Evolutionary conservation across 2,888 invertebrate genomes (phyloP).

Genomic region (Magallana nippona): DNA sequence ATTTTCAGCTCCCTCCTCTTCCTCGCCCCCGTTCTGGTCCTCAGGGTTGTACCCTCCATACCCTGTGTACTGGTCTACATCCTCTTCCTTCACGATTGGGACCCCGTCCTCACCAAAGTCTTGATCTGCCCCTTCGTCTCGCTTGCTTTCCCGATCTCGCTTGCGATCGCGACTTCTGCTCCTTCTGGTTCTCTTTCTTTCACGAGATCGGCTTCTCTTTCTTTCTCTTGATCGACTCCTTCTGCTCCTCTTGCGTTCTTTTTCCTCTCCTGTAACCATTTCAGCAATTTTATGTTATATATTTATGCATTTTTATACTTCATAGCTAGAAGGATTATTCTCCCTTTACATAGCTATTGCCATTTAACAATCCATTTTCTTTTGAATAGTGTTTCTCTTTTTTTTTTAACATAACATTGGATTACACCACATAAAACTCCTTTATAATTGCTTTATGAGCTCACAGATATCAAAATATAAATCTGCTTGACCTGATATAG

Average conservation of each 20-base stretch:
- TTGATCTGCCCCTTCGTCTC: constrained; percentile 56
- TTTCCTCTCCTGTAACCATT: constrained; percentile 44
- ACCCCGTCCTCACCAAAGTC: constrained; percentile 47
- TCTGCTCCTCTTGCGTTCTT: constrained; percentile 58
- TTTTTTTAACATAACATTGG: too few species aligned
- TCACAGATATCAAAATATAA: too few species aligned
- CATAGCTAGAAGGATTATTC: neutral
- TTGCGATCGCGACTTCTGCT: constrained; percentile 65
- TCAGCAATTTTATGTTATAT: too few species aligned
- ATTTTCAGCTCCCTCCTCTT: constrained; percentile 42
- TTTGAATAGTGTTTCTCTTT: too few species aligned
- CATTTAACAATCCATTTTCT: neutral
- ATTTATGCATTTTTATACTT: neutral
- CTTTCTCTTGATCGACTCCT: constrained; percentile 67
- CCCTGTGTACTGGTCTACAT: constrained; percentile 51
- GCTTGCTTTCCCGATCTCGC: constrained; percentile 60
- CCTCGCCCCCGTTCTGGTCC: constrained; percentile 44
- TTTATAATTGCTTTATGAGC: too few species aligned
- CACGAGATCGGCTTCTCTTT: constrained; percentile 62
- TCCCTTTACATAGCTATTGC: neutral
- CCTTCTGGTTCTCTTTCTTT: constrained; percentile 60
- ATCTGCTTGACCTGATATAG: too few species aligned
- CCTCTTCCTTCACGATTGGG: constrained; percentile 53
- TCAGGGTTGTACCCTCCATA: constrained; percentile 50
- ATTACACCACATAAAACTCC: too few species aligned